Base-by-base conservation (phyloP, 2,797 vertebrate species). In the Falco columbarius region DNA sequence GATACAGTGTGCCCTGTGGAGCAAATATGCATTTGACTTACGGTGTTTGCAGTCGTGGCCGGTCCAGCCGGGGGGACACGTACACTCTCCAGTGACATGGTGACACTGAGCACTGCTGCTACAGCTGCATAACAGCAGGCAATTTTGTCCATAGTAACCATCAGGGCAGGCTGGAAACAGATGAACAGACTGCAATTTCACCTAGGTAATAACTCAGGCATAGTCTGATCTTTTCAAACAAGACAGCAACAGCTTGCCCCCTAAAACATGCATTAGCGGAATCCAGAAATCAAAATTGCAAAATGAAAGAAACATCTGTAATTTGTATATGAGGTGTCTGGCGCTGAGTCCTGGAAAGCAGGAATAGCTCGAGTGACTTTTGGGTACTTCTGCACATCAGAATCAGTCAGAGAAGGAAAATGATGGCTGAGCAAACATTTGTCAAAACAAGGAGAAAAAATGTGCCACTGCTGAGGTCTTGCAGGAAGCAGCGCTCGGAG, bases 51-150 rank as follows among this genome's bases (percentile, higher is more conserved):
- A 98, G 91, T 95, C 29, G 2, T 61, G 95, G 59, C 98, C 97
- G 17, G 65, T 97, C 97, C 95, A 98, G 32, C 97, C 98, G 0
- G 94, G 93, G 49, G 98, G 91, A 95, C 98, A 98, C 8, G 73
- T 36, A 59, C 97, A 98, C 56, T 65, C 90, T 83, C 98, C 98
- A 0, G 93, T 98, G 82, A 98, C 74, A 4, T 85, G 90, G 94
- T 98, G 96, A 90, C 98, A 98, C 12, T 27, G 95, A 74, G 96
- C 90, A 30, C 88, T 73, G n/a, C 83, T 63, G 51, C 91, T 93
- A 83, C 97, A 98, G 77, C 92, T 97, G 86, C 97, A 98, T 3
- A 11, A 75, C 8, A 36, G 70, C 51, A 76, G 89, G 92, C 97
- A 98, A 49, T 95, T 95, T 19, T 44, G 90, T 6, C 98, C 98